Conservation (phyloP, 2,888 invertebrate species). For the Gerris lacustris region DNA sequence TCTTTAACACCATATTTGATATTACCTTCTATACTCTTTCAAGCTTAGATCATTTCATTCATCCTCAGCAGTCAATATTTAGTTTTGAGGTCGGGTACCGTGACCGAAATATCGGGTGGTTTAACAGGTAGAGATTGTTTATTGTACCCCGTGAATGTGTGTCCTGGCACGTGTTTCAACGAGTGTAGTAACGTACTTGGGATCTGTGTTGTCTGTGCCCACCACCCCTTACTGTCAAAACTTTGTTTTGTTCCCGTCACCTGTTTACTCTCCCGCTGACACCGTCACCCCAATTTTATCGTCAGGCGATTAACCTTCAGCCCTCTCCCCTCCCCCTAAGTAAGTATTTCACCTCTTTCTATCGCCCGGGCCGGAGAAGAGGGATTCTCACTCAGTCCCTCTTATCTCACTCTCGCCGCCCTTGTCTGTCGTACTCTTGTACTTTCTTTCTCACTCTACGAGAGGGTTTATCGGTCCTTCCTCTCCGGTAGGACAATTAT, state of each 20-base stretch:
- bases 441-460: conserved; percentile 9
- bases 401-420: not conserved
- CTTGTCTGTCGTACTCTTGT: not conserved
- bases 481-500: not conserved
- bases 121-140: too few species aligned
- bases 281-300: conserved; percentile 5
- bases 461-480: not conserved
- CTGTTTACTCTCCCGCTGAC: not conserved
- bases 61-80: too few species aligned
- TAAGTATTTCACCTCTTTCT: conserved; percentile 12
- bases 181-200: too few species aligned
- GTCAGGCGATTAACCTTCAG: conserved; percentile 2
- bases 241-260: conserved; percentile 5
- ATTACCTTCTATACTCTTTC: too few species aligned
- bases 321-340: conserved; percentile 6
- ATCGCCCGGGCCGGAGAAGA: not conserved
- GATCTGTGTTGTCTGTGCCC: not conserved
- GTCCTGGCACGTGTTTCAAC: too few species aligned
- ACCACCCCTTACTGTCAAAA: not conserved
- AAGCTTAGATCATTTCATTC: too few species aligned
- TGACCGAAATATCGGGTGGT: too few species aligned
- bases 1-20: too few species aligned
- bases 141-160: too few species aligned
- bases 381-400: conserved; percentile 10
- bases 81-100: too few species aligned